phyloP scores from a whole-genome alignment of 2,888 invertebrate genomes.

The Escarpia spicata region DNA sequence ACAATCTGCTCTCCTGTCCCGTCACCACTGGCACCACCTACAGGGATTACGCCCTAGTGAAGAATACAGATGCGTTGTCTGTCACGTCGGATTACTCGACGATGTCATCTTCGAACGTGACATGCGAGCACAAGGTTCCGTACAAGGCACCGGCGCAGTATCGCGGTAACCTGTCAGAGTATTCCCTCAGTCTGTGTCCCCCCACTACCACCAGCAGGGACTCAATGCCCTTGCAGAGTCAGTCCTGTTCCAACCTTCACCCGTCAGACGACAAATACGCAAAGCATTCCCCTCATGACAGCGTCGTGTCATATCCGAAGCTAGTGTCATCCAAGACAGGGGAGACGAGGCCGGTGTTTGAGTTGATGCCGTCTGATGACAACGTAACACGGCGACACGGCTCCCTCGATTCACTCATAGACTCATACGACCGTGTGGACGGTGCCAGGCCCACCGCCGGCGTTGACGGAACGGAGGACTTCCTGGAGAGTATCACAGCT shows the following conservation, averaged over 20 bases:
- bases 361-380: background rate
- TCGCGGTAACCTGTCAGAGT: conserved; percentile 30
- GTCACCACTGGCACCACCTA: background rate
- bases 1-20: background rate
- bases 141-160: conserved; percentile 26
- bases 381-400: conserved; percentile 52
- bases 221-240: conserved; percentile 50
- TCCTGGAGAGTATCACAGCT: conserved; percentile 55
- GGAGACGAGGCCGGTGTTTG: background rate
- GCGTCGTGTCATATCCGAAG: conserved; percentile 33
- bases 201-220: conserved; percentile 31
- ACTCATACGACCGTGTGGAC: conserved; percentile 60
- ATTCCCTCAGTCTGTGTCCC: conserved; percentile 35
- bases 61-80: conserved; percentile 31
- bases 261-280: conserved; percentile 39
- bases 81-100: conserved; percentile 45
- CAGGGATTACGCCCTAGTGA: background rate
- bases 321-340: conserved; percentile 19
- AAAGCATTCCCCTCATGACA: conserved; percentile 44
- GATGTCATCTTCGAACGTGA: conserved; percentile 38
- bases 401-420: conserved; percentile 72
- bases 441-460: conserved; percentile 46
- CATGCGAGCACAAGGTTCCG: background rate
- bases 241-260: conserved; percentile 40
- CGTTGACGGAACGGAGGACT: conserved; percentile 55